Conservation (phyloP, 2,888 invertebrate species). For the Scaptomyza flava region DNA sequence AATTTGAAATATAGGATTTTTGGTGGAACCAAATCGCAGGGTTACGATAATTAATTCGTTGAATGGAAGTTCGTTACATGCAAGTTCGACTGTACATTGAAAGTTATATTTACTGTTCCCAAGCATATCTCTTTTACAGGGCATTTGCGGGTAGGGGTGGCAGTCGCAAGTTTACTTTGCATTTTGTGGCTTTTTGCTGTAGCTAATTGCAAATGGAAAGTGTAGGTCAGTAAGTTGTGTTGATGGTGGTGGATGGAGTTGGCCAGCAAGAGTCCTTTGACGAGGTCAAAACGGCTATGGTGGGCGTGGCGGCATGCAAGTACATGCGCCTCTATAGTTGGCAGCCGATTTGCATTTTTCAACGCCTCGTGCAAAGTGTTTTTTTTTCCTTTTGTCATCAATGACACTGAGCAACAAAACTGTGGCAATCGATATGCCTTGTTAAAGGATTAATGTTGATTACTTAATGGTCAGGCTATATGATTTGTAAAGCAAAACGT, state of each 20-base stretch:
- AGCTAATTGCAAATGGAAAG: constrained; percentile 47
- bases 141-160: too few species aligned
- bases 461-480: too few species aligned
- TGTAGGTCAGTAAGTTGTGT: background rate
- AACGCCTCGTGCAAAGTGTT: constrained; percentile 33
- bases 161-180: constrained; percentile 52
- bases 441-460: too few species aligned
- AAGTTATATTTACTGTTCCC: too few species aligned
- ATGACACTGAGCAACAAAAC: constrained; percentile 20
- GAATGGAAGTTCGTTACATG: too few species aligned
- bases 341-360: constrained; percentile 47
- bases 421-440: background rate
- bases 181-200: constrained; percentile 36
- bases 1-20: too few species aligned
- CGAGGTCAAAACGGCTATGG: constrained; percentile 41
- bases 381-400: constrained; percentile 10
- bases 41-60: too few species aligned
- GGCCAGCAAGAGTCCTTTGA: constrained; percentile 23
- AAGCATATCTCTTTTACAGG: too few species aligned
- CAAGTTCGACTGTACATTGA: too few species aligned
- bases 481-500: too few species aligned
- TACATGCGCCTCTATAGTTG: constrained; percentile 8
- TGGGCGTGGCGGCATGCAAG: constrained; percentile 41
- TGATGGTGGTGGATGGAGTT: background rate
- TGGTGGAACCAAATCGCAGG: too few species aligned